phyloP scores from a whole-genome alignment of 2,113 vertebrate genomes.

The Anarhynchus alexandrinus region DNA sequence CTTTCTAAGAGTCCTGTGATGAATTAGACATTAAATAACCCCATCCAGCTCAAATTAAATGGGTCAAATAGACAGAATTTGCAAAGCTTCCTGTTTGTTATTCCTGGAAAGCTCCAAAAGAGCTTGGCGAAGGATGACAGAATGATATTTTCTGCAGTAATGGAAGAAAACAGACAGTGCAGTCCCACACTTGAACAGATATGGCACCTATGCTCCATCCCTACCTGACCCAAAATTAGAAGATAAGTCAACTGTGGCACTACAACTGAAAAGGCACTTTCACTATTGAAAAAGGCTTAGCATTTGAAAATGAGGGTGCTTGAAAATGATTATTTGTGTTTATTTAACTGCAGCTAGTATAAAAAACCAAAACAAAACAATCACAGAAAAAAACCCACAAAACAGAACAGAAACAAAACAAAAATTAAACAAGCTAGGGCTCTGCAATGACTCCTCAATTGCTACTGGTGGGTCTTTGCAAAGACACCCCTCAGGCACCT shows the following conservation, averaged over 20 bases:
- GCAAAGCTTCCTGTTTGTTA: neutral
- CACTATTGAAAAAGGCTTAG: neutral
- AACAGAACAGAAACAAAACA: neutral
- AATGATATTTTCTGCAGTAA: neutral
- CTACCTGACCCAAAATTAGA: neutral
- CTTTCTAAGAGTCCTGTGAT: neutral
- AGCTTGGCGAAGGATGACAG: neutral
- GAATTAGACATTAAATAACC: neutral
- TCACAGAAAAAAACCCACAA: too few relatives aligned
- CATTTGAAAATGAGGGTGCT: neutral
- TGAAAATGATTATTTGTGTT: neutral
- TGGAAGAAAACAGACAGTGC: neutral
- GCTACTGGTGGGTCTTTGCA: neutral
- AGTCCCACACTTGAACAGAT: neutral
- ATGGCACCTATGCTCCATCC: neutral
- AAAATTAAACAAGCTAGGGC: neutral
- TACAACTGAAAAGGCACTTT: neutral
- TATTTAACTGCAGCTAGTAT: neutral
- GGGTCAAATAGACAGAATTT: neutral
- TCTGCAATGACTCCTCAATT: neutral
- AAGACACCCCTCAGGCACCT: neutral
- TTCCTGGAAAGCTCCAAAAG: neutral
- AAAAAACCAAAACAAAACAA: too few relatives aligned
- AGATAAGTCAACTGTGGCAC: neutral
- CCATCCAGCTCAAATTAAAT: neutral